Evolutionary conservation across 92 coral and sea anemone genomes (phyloP).

Genomic region (Palythoa heliodiscus): DNA sequence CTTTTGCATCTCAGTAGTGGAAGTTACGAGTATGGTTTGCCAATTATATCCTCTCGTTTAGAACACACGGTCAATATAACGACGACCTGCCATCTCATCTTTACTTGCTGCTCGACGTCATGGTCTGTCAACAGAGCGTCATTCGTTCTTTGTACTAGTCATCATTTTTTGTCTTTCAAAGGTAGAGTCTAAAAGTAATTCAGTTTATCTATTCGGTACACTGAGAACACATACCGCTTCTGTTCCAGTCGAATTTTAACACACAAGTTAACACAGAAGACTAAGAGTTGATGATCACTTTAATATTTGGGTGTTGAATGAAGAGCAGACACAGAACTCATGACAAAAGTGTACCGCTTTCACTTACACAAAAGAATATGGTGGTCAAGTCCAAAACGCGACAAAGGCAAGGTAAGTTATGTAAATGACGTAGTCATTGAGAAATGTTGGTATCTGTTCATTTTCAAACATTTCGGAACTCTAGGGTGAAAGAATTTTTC

Average conservation of each 20-base stretch:
- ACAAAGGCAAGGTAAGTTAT: background rate
- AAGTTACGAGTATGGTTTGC: background rate
- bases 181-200: background rate
- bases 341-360: background rate
- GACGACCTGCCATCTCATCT: background rate
- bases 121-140: background rate
- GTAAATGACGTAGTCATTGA: background rate
- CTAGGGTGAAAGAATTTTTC: background rate
- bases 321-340: slow-evolving; percentile 3
- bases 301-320: background rate
- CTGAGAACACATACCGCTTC: background rate
- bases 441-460: background rate
- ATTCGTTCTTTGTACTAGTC: background rate
- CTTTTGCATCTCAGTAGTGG: background rate
- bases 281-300: background rate
- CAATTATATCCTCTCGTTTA: background rate
- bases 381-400: background rate
- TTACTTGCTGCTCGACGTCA: background rate
- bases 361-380: background rate
- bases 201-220: background rate
- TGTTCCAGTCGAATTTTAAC: background rate
- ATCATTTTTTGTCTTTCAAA: background rate
- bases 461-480: background rate
- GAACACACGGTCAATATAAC: background rate
- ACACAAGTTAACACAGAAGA: background rate